Conservation (phyloP, 2,888 invertebrate genomes). For the Synergus laeviventris region DNA sequence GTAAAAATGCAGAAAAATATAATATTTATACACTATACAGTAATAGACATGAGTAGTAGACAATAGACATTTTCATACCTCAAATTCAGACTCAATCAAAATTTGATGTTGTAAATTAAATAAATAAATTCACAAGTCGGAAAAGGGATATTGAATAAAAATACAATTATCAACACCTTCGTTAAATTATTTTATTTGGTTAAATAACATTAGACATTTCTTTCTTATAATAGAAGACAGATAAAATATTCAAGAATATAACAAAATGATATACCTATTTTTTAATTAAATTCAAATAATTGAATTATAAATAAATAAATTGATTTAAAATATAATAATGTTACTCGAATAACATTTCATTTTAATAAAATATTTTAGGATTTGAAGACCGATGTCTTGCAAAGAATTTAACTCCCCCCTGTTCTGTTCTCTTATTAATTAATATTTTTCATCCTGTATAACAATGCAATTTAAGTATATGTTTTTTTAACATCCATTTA, state of each 20-base stretch:
- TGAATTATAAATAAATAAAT: neutral
- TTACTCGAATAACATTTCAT: neutral
- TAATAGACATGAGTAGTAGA: no score
- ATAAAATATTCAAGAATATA: neutral
- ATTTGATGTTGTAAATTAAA: neutral
- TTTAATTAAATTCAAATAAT: neutral
- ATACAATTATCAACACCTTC: neutral
- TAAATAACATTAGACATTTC: neutral
- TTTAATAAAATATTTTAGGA: no score
- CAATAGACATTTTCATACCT: neutral
- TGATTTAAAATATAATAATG: neutral
- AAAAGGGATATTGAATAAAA: neutral
- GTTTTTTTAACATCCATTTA: conserved; percentile 74
- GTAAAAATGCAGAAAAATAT: no score
- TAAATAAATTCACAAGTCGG: no score
- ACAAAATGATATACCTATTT: neutral
- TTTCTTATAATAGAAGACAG: neutral
- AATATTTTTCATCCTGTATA: neutral
- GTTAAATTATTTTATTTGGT: neutral
- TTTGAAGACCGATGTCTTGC: no score
- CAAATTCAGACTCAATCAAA: neutral
- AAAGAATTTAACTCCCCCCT: neutral
- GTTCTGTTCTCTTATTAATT: neutral
- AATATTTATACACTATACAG: no score
- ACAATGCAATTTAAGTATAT: conserved; percentile 63